Conservation (phyloP, 2,113 vertebrate genomes). For the Callipepla californica region DNA sequence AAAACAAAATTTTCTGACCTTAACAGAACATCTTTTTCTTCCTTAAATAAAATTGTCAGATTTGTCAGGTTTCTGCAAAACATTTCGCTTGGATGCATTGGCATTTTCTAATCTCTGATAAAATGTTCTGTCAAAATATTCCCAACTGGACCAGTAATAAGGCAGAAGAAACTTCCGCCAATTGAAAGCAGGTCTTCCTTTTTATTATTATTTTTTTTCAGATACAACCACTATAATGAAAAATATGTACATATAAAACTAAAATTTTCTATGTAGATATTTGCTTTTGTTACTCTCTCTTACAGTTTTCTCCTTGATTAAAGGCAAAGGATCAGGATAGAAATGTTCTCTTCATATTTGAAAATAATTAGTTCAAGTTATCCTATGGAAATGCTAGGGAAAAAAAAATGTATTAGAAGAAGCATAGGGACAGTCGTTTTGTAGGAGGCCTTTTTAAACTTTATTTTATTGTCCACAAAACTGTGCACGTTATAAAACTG, state of each 20-base stretch:
- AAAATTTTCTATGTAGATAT: neutral
- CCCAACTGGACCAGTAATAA: constrained; percentile 47
- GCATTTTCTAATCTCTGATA: constrained; percentile 53
- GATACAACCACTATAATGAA: constrained; percentile 5
- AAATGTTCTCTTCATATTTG: neutral
- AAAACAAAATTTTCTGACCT: constrained; percentile 60
- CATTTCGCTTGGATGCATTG: constrained; percentile 19
- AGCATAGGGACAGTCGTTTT: neutral
- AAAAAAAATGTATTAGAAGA: neutral
- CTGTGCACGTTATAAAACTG: neutral
- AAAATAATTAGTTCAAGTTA: neutral
- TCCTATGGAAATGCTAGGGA: neutral
- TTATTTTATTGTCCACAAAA: neutral
- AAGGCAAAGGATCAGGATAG: neutral
- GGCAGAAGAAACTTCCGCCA: constrained; percentile 24
- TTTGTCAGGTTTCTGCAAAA: constrained; percentile 58
- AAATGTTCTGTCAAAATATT: constrained; percentile 67
- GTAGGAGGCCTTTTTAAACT: neutral
- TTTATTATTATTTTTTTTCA: neutral
- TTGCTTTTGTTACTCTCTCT: neutral
- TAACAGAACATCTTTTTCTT: neutral
- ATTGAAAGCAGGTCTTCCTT: constrained; percentile 10
- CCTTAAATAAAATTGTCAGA: neutral
- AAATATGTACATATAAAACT: constrained; percentile 12
- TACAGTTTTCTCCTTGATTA: neutral